phyloP scores from a whole-genome alignment of 2,797 vertebrate species.

The Pelodytes ibericus region DNA sequence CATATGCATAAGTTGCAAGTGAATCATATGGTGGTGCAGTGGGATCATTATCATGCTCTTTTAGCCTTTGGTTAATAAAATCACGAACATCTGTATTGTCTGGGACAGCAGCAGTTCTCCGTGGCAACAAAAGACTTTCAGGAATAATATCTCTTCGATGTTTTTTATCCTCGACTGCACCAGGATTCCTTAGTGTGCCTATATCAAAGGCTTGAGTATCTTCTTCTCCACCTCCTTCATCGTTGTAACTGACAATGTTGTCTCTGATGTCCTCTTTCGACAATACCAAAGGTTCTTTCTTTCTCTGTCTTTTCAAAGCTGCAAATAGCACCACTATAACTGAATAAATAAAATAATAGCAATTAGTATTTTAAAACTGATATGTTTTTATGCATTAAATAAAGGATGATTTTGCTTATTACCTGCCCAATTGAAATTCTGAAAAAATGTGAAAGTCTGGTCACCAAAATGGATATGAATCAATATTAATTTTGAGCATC shows the following conservation, averaged over 20 bases:
- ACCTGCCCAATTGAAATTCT: too few relatives aligned
- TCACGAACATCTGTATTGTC: conserved; percentile 93
- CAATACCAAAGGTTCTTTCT: conserved; percentile 97
- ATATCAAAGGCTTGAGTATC: conserved; percentile 99
- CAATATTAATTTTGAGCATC: too few relatives aligned
- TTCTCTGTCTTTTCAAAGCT: conserved; percentile 90
- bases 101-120: conserved; percentile 88
- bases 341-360: conserved; percentile 18
- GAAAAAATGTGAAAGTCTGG: too few relatives aligned
- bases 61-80: conserved; percentile 92
- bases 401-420: too few relatives aligned
- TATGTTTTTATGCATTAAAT: too few relatives aligned
- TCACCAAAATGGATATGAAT: too few relatives aligned
- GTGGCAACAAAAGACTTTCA: conserved; percentile 88
- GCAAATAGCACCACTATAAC: conserved; percentile 98
- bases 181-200: conserved; percentile 92
- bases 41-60: conserved; percentile 92
- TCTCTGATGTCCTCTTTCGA: conserved; percentile 98
- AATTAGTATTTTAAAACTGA: too few relatives aligned
- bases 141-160: conserved; percentile 93
- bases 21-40: conserved; percentile 96
- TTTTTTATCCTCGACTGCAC: conserved; percentile 91
- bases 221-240: conserved; percentile 96
- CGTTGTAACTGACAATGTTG: conserved; percentile 98
- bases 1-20: conserved; percentile 95